Evolutionary conservation across 1,140 invertebrate species (phyloP).

Genomic region (Leptopilina boulardi): DNA sequence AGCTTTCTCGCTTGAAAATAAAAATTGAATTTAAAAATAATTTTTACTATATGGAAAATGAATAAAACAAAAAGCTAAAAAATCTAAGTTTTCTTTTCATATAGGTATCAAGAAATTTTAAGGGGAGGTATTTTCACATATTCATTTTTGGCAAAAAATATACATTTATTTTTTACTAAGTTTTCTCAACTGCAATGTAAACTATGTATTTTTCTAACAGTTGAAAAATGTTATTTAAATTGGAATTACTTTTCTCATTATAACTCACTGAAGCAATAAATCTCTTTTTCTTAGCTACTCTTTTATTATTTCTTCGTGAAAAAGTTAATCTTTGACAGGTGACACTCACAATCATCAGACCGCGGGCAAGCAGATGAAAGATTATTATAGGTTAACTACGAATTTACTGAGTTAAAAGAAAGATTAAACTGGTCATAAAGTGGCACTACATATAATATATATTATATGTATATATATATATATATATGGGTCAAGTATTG

Average conservation of each 20-base stretch:
- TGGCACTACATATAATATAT: no score
- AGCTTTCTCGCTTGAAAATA: no score
- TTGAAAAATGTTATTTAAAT: slow-evolving; percentile 75
- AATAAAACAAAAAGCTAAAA: no score
- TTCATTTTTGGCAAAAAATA: background rate
- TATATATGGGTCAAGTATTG: no score
- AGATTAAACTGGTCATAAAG: background rate
- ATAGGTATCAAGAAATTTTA: no score
- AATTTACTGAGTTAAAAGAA: background rate
- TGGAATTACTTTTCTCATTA: slow-evolving; percentile 77
- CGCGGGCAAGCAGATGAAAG: background rate
- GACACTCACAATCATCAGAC: slow-evolving; percentile 48
- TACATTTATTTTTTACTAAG: background rate
- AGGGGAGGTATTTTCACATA: no score
- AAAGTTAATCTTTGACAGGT: slow-evolving; percentile 68
- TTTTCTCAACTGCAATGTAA: background rate
- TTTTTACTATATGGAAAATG: no score
- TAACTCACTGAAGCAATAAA: slow-evolving; percentile 73
- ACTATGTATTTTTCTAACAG: slow-evolving; percentile 59
- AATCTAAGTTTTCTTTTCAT: no score
- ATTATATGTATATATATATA: no score
- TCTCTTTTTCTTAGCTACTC: slow-evolving; percentile 67
- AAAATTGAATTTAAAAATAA: no score
- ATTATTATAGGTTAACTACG: background rate
- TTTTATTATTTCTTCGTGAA: slow-evolving; percentile 64